These are phyloP conservation scores for Actenoides hombroni DNA, from an alignment of 2,113 vertebrate genomes.

Conservation along the genomic window DNA sequence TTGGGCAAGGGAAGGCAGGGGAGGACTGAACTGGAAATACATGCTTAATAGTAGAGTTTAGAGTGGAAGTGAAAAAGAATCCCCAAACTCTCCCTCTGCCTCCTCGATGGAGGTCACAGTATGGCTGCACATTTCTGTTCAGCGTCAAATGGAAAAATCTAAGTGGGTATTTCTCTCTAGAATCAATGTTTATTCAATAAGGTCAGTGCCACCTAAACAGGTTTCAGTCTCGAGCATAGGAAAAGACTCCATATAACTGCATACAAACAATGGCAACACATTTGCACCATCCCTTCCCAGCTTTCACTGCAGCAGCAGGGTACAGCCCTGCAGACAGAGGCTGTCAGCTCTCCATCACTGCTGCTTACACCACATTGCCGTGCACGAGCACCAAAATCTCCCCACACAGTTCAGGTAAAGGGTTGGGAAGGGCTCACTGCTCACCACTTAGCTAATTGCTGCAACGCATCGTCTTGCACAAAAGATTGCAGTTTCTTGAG, in stretches of 20 bases:
- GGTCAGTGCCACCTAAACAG: neutral
- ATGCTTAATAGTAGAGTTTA: neutral
- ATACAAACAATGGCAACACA: neutral
- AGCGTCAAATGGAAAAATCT: neutral
- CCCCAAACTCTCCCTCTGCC: neutral
- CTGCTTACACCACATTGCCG: neutral
- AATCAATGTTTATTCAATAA: neutral
- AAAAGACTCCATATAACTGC: neutral
- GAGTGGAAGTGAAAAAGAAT: neutral
- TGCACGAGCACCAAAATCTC: fast-evolving
- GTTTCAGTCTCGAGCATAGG: neutral
- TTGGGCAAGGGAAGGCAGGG: neutral
- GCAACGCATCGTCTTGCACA: neutral
- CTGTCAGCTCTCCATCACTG: neutral
- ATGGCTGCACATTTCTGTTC: neutral
- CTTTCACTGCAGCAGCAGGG: neutral
- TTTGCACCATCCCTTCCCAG: neutral
- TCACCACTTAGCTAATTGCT: neutral
- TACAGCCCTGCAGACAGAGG: neutral
- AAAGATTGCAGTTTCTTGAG: neutral
- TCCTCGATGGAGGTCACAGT: neutral
- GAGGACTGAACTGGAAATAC: neutral
- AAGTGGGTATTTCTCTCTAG: neutral
- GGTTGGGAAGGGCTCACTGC: neutral
- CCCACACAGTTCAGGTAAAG: neutral